Conservation (phyloP, 2,113 vertebrate genomes). For the Callithrix jacchus region DNA sequence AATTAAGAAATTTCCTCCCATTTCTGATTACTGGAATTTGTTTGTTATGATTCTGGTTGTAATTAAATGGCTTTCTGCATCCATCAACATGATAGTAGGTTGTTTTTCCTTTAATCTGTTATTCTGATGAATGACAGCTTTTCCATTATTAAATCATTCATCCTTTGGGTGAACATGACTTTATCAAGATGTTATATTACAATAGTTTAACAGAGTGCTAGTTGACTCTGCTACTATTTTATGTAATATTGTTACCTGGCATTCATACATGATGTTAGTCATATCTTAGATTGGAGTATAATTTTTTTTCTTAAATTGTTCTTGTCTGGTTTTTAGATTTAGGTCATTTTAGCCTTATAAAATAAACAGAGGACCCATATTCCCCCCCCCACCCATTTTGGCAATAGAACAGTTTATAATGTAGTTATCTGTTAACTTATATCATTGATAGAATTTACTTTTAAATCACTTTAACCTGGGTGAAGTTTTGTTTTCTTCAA, state of each 20-base stretch:
- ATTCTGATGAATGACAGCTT: background rate
- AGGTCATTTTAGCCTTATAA: background rate
- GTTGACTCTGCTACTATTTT: background rate
- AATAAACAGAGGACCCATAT: background rate
- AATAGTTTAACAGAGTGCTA: background rate
- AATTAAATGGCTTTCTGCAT: background rate
- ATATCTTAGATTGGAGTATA: background rate
- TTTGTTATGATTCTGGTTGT: background rate
- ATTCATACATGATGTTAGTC: background rate
- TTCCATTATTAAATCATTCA: background rate
- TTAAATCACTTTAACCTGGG: slow-evolving; percentile 6
- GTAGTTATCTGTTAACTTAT: background rate
- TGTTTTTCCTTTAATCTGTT: background rate
- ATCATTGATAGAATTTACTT: background rate
- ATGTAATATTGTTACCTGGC: background rate
- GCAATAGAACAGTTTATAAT: background rate
- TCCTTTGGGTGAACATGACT: background rate
- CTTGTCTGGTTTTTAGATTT: background rate
- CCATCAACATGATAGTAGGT: background rate
- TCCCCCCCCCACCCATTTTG: background rate
- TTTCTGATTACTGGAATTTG: background rate
- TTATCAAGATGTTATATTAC: background rate
- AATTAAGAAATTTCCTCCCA: background rate
- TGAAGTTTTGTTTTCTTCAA: background rate
- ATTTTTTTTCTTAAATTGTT: slow-evolving; percentile 19